Evolutionary conservation across 2,797 vertebrate species (phyloP), one percentile per base, ranked within the genome.

Genomic region (Heteromormyrus szaboi): DNA sequence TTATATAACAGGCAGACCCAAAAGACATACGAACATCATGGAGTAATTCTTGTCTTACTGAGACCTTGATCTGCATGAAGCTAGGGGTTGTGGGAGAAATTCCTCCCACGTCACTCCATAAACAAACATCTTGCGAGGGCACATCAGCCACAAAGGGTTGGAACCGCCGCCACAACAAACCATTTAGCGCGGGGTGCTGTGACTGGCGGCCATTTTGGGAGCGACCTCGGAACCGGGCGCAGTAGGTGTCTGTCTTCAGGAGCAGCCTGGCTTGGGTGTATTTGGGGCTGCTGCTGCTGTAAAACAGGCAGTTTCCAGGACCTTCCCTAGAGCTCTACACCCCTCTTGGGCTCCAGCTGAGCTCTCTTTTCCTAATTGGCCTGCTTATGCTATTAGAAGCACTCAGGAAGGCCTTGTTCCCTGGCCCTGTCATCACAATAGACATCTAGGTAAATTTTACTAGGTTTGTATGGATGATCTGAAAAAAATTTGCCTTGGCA

Each of bases 371-470:
- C 81, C 83, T 87, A 89, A 90, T 89, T 65, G 88, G 56, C 83
- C 85, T 90, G 62, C 85, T 76, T 22, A 93, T 91, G 91, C 89
- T 85, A 92, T 92, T 91, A 92, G 3, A 76, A 87, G 90, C 88
- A 91, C 87, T 89, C 53, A 91, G 92, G 54, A 91, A 92, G 65
- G 46, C 41, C 17, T 76, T 33, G 22, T 85, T 81, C 65, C 68
- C 7, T 19, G 84, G 65, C 41, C 56, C 85, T 90, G 87, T 59
- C 50, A 88, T 54, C 68, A 22, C 68, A 72, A 19, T 33, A 62
- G 54, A 87, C 53, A 22, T 37, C 51, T 56, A 44, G 85, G 56
- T 59, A 22, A 25, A 59, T 14, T 37, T 65, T 48, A 44, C 56
- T 87, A 87, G 37, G 8, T n/a, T 87, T 68, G 22, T 87, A 41